Evolutionary conservation across 2,888 invertebrate species (phyloP).

Genomic region (Rhagium mordax): DNA sequence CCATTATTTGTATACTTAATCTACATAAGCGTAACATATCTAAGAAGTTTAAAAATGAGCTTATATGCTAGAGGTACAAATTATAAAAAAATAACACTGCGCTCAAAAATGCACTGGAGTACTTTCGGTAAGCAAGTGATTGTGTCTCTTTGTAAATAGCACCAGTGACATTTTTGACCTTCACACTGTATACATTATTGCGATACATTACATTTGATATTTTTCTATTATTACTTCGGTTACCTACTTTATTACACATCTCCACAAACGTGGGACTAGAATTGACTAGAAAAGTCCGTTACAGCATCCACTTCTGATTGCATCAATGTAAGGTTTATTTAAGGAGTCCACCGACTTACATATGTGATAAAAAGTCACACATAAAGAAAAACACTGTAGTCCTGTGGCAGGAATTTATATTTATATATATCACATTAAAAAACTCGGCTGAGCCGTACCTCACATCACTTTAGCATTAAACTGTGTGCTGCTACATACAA

Average conservation of each 20-base stretch:
- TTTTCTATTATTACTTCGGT: conserved; percentile 63
- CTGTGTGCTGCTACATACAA: conserved; percentile 41
- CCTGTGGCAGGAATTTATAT: conserved; percentile 61
- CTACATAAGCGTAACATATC: conserved; percentile 39
- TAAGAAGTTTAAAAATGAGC: conserved; percentile 38
- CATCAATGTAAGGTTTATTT: conserved; percentile 46
- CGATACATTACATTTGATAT: conserved; percentile 63
- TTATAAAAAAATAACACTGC: conserved; percentile 27
- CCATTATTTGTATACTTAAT: conserved; percentile 29
- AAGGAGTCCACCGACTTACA: conserved; percentile 61
- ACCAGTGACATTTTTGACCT: conserved; percentile 34
- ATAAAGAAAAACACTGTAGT: conserved; percentile 56
- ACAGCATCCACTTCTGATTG: conserved; percentile 20
- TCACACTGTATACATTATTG: conserved; percentile 58
- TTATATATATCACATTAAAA: conserved; percentile 65
- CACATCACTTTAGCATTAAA: conserved; percentile 52
- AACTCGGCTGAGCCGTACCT: conserved; percentile 54
- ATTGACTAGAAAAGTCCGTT: conserved; percentile 49
- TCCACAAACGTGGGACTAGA: conserved; percentile 52
- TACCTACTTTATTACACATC: conserved; percentile 49
- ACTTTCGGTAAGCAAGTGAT: conserved; percentile 56
- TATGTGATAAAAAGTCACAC: conserved; percentile 55
- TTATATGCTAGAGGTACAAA: conserved; percentile 27
- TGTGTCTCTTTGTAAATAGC: conserved; percentile 62
- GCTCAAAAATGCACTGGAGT: conserved; percentile 17